Conservation (phyloP, 2,113 vertebrate genomes). For the Dromas ardeola region DNA sequence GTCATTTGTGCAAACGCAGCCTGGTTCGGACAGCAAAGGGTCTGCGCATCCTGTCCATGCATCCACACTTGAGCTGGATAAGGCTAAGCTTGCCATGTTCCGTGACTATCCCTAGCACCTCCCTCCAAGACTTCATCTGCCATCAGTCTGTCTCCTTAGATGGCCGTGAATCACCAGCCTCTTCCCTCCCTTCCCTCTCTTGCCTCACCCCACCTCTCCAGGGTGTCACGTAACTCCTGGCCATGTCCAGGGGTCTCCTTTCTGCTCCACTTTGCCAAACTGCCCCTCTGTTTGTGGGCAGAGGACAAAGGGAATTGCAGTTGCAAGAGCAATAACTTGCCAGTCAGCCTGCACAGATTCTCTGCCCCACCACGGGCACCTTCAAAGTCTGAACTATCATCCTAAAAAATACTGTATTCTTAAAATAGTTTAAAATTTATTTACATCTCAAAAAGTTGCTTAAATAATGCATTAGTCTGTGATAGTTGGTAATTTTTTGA, state of each 20-base stretch:
- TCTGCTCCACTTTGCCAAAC: neutral
- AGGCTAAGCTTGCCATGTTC: neutral
- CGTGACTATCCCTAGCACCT: neutral
- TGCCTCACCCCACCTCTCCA: neutral
- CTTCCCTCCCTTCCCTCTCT: neutral
- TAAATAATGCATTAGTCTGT: constrained; percentile 27
- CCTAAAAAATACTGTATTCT: neutral
- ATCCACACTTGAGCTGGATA: neutral
- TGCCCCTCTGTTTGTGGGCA: neutral
- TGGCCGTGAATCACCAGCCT: neutral
- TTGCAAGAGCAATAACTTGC: neutral
- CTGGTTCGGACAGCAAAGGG: neutral
- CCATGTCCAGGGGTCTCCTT: neutral
- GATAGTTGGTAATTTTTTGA: neutral
- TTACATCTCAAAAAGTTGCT: neutral
- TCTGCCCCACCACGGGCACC: neutral
- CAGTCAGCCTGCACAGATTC: neutral
- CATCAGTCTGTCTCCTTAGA: neutral
- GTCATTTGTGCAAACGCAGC: neutral
- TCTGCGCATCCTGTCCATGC: neutral
- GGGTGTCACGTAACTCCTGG: neutral
- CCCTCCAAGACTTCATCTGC: neutral
- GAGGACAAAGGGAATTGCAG: neutral
- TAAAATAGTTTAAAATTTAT: constrained; percentile 5
- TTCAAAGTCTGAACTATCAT: neutral